Base-by-base conservation (phyloP, 2,888 invertebrate species). In the Drosophila differens region DNA sequence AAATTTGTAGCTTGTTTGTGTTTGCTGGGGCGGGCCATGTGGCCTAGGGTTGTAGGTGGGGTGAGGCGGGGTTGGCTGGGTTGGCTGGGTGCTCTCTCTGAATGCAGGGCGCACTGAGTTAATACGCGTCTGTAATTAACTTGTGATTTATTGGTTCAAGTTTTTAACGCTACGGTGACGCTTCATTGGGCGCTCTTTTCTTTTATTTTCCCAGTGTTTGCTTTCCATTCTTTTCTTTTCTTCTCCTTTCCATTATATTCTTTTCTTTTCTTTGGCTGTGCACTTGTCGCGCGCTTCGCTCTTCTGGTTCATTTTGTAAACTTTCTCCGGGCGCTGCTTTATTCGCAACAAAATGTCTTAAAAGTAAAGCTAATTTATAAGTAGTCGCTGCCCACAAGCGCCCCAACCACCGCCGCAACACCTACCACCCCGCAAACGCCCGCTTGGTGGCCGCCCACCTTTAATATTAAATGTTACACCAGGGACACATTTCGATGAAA, bases 401-500 rank as follows among this genome's bases (percentile, higher is more conserved):
- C 16, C 35, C 35, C 54, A 35, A 54, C 51, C 59, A 65, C 16
- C 37, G n/a, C 69, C 65, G 61, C 71, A 64, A 49, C 70, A 54
- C 61, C 25, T 25, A 25, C 25, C 25, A 25, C 33, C 33, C 12
- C 4, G 12, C 22, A 25, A 25, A 9, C 47, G 51, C 30, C 66
- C 62, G 51, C 32, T 47, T 37, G 54, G 54, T 39, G 64, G 52
- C 64, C 83, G 76, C 85, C 89, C 87, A 89, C 89, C 88, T 91
- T 88, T 88, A 86, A 91, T 92, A 91, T 92, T 92, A 92, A 93
- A 93, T 93, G 93, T 92, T 92, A 93, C 93, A 90, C 93, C 81
- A 90, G 93, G 93, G 93, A 93, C 92, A 93, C 93, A 93, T 93
- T 93, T 93, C 93, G 93, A 93, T 93, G 93, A 93, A 93, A 93